Evolutionary conservation across 2,888 invertebrate genomes (phyloP), one percentile per base, ranked within the genome.

Genomic region (Caenorhabditis angaria): DNA sequence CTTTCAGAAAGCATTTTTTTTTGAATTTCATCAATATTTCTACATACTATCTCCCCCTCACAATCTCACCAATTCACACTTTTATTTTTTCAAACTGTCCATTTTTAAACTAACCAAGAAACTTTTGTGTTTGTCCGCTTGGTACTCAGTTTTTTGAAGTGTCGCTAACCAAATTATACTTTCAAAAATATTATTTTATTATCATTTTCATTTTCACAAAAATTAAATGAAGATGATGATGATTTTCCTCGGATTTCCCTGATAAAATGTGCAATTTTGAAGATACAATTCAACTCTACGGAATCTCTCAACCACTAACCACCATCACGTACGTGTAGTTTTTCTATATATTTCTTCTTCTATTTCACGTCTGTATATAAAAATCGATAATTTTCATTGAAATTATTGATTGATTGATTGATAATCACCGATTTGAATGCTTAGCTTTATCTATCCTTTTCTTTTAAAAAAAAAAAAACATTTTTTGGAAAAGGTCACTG

Each of bases 221-320:
- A 32, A 32, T 32, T 32, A 8, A 10, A 32, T 32, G 5, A 32
- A 8, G 32, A 32, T 32, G 5, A 32, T 32, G 32, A 41, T 50
- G 12, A 20, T 24, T 8, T 18, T 24, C 22, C 50, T 50, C 24
- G 20, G 1, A 41, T 18, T 3, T 32, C 6, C 12, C 32, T 32
- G 5, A 18, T 12, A 18, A 41, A 41, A 41, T 18, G 3, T 12
- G 3, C 41, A 41, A 35, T 48, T 59, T 65, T 55, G 22, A 71
- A 76, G 75, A 76, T 76, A 51, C 75, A 76, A 70, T 76, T 76
- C 75, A 76, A 76, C 75, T 76, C 75, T 57, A 71, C 75, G 75
- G 75, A 76, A 56, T 76, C 75, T 47, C 71, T 76, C 68, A 76
- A 70, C 65, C 75, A 76, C 68, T 76, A 71, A 76, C 65, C 61